These are phyloP conservation scores for Trissoscelio sp. DNA, from an alignment of 2,888 invertebrate genomes.

Conservation along the genomic window DNA sequence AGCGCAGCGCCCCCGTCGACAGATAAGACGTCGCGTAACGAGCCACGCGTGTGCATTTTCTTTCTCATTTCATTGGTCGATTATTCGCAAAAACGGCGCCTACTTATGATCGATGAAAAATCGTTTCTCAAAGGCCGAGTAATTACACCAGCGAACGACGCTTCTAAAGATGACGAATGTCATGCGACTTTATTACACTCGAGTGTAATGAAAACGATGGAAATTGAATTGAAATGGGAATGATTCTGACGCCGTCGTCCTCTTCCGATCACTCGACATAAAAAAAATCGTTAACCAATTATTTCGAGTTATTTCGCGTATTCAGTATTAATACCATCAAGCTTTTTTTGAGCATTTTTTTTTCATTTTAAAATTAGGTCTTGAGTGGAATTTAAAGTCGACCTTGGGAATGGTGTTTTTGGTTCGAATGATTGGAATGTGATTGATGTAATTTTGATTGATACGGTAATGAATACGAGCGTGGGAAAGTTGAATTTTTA, in stretches of 20 bases:
- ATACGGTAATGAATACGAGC: background rate
- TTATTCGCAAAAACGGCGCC: background rate
- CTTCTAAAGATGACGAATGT: conserved; percentile 20
- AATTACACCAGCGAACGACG: conserved; percentile 22
- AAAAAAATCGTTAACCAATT: conserved; percentile 4
- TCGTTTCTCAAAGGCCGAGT: conserved; percentile 14
- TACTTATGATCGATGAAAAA: conserved; percentile 19
- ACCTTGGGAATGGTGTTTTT: conserved; percentile 1
- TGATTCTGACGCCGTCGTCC: background rate
- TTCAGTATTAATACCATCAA: background rate
- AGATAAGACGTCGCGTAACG: conserved; percentile 32
- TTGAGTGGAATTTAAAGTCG: background rate
- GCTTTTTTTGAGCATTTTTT: no score
- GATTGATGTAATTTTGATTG: conserved; percentile 1
- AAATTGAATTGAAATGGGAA: conserved; percentile 24
- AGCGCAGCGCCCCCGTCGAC: conserved; percentile 46
- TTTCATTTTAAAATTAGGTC: background rate
- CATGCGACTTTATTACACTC: conserved; percentile 28
- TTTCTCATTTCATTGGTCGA: background rate
- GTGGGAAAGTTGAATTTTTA: background rate
- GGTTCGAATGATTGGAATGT: background rate
- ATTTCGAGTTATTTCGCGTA: conserved; percentile 12
- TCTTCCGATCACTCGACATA: no score
- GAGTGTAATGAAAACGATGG: conserved; percentile 13
- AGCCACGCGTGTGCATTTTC: conserved; percentile 3